Evolutionary conservation across 2,888 invertebrate genomes (phyloP), one percentile per base, ranked within the genome.

Genomic region (Embidobia sp.): DNA sequence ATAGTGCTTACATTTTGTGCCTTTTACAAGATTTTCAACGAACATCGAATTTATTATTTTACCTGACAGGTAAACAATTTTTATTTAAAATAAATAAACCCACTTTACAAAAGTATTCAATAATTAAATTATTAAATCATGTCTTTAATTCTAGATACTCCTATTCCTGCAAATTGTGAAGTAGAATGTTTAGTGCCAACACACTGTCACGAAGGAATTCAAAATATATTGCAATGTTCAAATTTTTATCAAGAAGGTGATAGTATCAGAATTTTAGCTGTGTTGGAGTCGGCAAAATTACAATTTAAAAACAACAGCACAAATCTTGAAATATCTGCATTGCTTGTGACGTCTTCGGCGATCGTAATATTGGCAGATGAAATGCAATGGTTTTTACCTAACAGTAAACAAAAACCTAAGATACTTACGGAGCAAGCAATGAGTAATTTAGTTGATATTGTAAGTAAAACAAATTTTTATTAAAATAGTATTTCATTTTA

Each of bases 381-480:
- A 72, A 84, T 91, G 31, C 85, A 88, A 4, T 92, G 92, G 92
- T 83, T 92, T 7, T 81, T 90, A 4, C 83, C 88, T 1, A 82
- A 83, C 18, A 83, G 84, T 16, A 83, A 83, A 10, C 83, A 85
- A 51, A 74, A 78, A 6, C 88, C 88, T 0, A 82, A 86, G 15
- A 79, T 90, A 3, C 82, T 86, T 26, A 81, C 87, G 7, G 90
- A 89, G 6, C 92, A 92, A 82, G 86, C 89, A 3, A 91, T 92
- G 88, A 91, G 90, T 70, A 92, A 92, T 85, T 86, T 92, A 42
- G 90, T 92, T 2, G 91, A 91, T 84, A 90, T 92, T 63, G 90
- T 91, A 66, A 90, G 90, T 83, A 49, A 69, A 22, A 11, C n/a
- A 55, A 61, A n/a, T 13, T 26, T 7, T 31, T 19, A 26, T 11